Conservation (phyloP, 53 echinoderm and acorn worm genomes). For the Zoroaster sp. region DNA sequence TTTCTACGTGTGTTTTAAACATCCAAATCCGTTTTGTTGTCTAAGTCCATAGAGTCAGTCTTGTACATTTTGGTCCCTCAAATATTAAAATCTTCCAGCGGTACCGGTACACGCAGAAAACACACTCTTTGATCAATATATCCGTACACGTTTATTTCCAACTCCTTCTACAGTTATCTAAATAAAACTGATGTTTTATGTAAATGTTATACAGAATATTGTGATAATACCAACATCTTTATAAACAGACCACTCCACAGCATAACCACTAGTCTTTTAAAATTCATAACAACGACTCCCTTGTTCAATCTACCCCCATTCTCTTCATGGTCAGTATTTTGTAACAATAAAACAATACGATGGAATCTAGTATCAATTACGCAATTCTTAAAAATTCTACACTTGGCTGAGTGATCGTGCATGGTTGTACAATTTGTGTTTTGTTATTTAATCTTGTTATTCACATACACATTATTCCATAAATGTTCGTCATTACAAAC, state of each 20-base stretch:
- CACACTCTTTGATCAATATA: neutral
- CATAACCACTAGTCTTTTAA: neutral
- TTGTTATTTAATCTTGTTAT: too few species aligned
- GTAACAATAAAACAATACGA: neutral
- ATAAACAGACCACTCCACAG: neutral
- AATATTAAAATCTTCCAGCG: neutral
- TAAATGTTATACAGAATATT: neutral
- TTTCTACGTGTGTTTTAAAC: neutral
- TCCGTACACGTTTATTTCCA: neutral
- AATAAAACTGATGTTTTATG: neutral
- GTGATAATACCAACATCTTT: neutral
- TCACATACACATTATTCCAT: too few species aligned
- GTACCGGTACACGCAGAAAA: neutral
- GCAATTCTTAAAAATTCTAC: neutral
- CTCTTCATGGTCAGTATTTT: neutral
- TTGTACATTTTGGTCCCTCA: constrained; percentile 28
- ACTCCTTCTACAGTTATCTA: constrained; percentile 19
- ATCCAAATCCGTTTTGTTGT: neutral
- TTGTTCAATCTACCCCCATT: neutral
- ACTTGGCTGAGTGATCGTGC: too few species aligned
- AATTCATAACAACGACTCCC: neutral
- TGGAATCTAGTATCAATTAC: neutral
- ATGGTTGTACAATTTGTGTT: too few species aligned
- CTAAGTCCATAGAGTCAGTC: neutral
- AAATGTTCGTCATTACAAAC: too few species aligned